Evolutionary conservation across 2,888 invertebrate genomes (phyloP), one percentile per base, ranked within the genome.

Genomic region (Caenorhabditis doughertyi): DNA sequence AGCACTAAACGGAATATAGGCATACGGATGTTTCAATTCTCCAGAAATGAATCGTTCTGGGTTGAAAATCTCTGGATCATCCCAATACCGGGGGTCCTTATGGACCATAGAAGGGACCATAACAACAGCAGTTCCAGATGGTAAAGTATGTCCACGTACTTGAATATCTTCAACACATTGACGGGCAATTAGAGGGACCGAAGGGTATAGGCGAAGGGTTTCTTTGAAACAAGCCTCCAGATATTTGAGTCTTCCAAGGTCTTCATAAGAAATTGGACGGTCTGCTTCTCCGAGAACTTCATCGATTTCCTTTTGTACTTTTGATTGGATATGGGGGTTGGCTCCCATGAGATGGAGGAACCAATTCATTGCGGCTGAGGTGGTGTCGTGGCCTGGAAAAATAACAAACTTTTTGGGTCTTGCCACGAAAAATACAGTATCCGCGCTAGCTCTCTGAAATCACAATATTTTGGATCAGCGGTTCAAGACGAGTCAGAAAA

Each of bases 361-460:
- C 94, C 96, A 97, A 92, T 96, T 96, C 86, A 96, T 95, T 0
- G 95, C 96, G 39, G 96, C 95, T 16, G 95, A 95, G 0, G 95
- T 96, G 9, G 95, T 96, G 90, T 95, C 95, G 92, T 95, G 95
- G 9, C 95, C 95, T 94, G 97, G 95, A 60, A 85, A 76, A 58
- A 9, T 32, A 32, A 7, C 5, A 32, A 44, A 44, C 5, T 9
- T 44, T 44, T 11, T 5, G 13, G 49, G 39, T n/a, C n/a, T n/a
- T n/a, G n/a, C n/a, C n/a, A n/a, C n/a, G n/a, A n/a, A n/a, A n/a
- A n/a, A n/a, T n/a, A n/a, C n/a, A n/a, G n/a, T n/a, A n/a, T n/a
- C n/a, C n/a, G n/a, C n/a, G n/a, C n/a, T n/a, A n/a, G n/a, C n/a
- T n/a, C n/a, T n/a, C n/a, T n/a, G n/a, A n/a, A n/a, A n/a, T n/a